Evolutionary conservation across 35 echinoderm and acorn worm genomes (phyloP).

Genomic region (Strongylocentrotus purpuratus): DNA sequence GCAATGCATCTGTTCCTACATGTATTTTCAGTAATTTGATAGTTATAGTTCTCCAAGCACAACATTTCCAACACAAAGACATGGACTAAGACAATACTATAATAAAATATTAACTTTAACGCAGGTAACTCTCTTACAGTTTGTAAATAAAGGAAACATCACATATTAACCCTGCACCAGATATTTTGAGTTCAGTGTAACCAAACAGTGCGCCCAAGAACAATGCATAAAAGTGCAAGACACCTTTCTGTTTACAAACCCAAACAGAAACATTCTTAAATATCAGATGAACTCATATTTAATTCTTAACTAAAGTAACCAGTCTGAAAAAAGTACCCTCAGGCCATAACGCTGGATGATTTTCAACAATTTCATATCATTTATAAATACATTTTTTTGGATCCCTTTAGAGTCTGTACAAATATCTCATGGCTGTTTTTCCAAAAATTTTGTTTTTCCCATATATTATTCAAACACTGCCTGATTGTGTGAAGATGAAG

Average conservation of each 20-base stretch:
- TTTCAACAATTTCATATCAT: not conserved
- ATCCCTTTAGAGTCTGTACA: not conserved
- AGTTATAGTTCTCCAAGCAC: not conserved
- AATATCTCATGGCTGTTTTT: not conserved
- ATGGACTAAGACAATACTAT: too few relatives aligned
- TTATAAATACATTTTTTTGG: not conserved
- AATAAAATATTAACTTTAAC: not conserved
- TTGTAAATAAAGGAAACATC: not conserved
- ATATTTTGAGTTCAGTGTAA: not conserved
- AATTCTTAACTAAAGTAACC: not conserved
- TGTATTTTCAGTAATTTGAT: too few relatives aligned
- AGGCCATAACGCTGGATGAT: not conserved
- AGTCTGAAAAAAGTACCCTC: not conserved
- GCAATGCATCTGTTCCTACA: too few relatives aligned
- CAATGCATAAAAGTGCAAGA: not conserved
- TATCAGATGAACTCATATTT: not conserved
- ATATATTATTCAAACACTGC: not conserved
- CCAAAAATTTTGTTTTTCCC: not conserved
- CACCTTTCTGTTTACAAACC: not conserved
- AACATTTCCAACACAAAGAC: not conserved
- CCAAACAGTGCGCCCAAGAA: not conserved
- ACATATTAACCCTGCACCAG: not conserved
- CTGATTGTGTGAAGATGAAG: not conserved
- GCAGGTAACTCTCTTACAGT: not conserved
- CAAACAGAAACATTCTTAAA: not conserved